phyloP scores from a whole-genome alignment of 2,113 vertebrate species.

The Emydocephalus ijimae region DNA sequence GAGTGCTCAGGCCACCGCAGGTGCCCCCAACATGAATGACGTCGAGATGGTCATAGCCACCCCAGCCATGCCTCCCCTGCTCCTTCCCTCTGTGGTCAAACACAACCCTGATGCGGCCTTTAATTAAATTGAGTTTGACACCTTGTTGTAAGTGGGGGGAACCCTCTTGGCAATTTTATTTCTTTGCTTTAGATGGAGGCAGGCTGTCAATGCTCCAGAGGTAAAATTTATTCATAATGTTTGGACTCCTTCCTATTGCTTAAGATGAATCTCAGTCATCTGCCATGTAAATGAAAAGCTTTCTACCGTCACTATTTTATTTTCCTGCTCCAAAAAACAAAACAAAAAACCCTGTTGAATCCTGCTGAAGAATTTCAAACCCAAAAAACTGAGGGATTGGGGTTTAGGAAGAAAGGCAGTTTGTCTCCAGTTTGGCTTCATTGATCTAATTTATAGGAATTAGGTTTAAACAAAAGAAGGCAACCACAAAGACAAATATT shows the following conservation, averaged over 20 bases:
- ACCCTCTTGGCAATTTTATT: background rate
- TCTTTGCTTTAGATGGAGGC: background rate
- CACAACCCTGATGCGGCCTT: too few relatives aligned
- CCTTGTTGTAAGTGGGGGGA: too few relatives aligned
- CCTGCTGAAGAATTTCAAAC: conserved; percentile 22
- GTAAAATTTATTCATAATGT: background rate
- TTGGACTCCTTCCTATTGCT: background rate
- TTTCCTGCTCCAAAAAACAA: background rate
- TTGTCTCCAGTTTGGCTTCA: conserved; percentile 42
- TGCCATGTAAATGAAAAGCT: background rate
- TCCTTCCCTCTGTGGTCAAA: too few relatives aligned
- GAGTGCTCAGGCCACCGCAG: too few relatives aligned
- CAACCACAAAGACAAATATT: conserved; percentile 34
- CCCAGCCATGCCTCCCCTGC: too few relatives aligned
- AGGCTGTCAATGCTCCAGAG: background rate
- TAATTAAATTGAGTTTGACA: too few relatives aligned
- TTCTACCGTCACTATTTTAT: conserved; percentile 5
- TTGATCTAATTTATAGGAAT: conserved; percentile 37
- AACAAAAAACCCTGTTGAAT: conserved; percentile 1
- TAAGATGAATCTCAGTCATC: background rate
- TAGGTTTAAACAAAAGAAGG: conserved; percentile 40
- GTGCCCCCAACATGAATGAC: too few relatives aligned
- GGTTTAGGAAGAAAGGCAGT: conserved; percentile 19
- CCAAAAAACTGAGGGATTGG: conserved; percentile 11
- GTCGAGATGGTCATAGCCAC: too few relatives aligned